Base-by-base conservation (phyloP, 2,888 invertebrate genomes). In the Teleiodes luculella region DNA sequence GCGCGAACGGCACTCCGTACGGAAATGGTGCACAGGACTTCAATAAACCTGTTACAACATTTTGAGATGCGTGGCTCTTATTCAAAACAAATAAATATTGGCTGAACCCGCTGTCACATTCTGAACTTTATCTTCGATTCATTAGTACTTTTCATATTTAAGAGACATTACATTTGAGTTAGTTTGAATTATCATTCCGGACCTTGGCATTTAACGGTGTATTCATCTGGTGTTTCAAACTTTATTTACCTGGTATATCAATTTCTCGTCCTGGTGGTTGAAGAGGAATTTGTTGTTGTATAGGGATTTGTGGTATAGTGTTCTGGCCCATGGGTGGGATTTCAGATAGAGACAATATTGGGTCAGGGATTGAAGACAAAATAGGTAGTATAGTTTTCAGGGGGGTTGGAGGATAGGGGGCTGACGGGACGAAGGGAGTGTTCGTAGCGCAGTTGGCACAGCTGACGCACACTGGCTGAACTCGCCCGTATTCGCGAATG, bases 11-110 rank as follows among this genome's bases (percentile, higher is more conserved):
- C 45, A 62, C 59, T 45, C 76, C 74, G 43, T 60, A 70, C 7
- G 85, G 86, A 31, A 86, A 58, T 6, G 85, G 85, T 11, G 62
- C 70, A 64, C 86, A 86, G 2, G 70, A 64, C 0, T 7, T 5
- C 18, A 16, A 5, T 2, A 16, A 10, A 16, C 39, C 39, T 39
- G 39, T 18, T n/a, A n/a, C n/a, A n/a, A n/a, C n/a, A n/a, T n/a
- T n/a, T n/a, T n/a, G n/a, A n/a, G n/a, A n/a, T n/a, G n/a, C n/a
- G n/a, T n/a, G n/a, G n/a, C n/a, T n/a, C n/a, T n/a, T n/a, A n/a
- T n/a, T n/a, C n/a, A n/a, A n/a, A n/a, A n/a, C n/a, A n/a, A n/a
- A n/a, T n/a, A n/a, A n/a, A n/a, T n/a, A n/a, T n/a, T n/a, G n/a
- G n/a, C n/a, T n/a, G n/a, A n/a, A n/a, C n/a, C n/a, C n/a, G n/a